phyloP scores from a whole-genome alignment of 2,113 vertebrate species.

The Phocoena sinus region DNA sequence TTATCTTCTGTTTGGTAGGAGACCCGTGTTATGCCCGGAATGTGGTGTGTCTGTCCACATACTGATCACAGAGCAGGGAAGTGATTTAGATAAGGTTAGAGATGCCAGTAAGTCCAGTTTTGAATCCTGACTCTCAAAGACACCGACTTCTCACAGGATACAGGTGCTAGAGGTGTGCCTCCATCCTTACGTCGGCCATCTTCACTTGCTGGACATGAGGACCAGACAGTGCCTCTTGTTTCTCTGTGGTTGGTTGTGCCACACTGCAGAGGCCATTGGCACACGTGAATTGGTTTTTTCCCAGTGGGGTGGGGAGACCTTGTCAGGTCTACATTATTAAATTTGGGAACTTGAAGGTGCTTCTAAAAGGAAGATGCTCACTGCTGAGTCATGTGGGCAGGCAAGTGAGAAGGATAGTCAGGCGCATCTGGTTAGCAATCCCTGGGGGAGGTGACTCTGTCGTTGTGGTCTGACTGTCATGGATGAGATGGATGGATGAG shows the following conservation, averaged over 20 bases:
- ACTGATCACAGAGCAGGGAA: not conserved
- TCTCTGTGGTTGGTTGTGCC: not conserved
- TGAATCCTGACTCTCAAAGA: not conserved
- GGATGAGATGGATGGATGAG: not conserved
- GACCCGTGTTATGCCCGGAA: not conserved
- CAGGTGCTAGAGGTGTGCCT: rapidly evolving
- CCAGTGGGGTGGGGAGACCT: rapidly evolving
- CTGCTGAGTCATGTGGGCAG: rapidly evolving
- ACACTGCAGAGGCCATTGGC: rapidly evolving
- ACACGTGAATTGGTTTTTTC: not conserved
- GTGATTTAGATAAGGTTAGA: not conserved
- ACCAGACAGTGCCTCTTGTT: not conserved
- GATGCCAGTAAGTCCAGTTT: not conserved
- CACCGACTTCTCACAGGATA: not conserved
- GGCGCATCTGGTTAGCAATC: rapidly evolving
- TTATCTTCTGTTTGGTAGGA: not conserved
- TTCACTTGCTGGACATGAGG: not conserved
- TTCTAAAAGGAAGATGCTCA: not conserved
- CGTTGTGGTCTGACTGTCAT: not conserved
- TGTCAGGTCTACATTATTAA: not conserved
- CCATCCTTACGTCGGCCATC: rapidly evolving
- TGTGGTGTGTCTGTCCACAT: not conserved
- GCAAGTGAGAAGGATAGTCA: not conserved
- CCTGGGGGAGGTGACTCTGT: too few species aligned
- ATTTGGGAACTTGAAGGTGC: not conserved